Base-by-base conservation (phyloP, 2,113 vertebrate genomes). In the Cinclus cinclus region DNA sequence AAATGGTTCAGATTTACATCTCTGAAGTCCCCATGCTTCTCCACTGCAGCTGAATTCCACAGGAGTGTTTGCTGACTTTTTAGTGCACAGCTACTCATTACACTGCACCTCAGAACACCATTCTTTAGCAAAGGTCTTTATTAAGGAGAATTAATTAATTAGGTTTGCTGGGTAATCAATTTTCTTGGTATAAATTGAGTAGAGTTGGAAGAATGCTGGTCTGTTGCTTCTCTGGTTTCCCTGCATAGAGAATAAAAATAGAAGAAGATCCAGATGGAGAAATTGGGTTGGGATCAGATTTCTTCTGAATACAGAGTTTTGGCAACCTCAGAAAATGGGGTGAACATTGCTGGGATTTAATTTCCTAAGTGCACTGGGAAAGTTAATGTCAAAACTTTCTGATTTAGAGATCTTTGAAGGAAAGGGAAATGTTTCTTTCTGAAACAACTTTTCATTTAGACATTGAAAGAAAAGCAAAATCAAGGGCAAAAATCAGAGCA, bases 81-180 rank as follows among this genome's bases (percentile, higher is more conserved):
- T 14, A 47, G 73, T 1, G 2, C 30, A 22, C 42, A 63, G 39
- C 56, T 90, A 49, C 59, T 74, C 50, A 33, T 67, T 65, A 42
- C 44, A 15, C 15, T 42, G 17, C 64, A 67, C 52, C 33, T 68
- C 73, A 81, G 52, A 89, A 71, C 3, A 18, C 63, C n/a, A 19
- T 44, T 70, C 64, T 83, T 87, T 75, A 75, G 64, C 47, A 68
- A 86, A 52, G 68, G 33, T 6, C 1, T 62, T 30, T 67, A 74
- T 92, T 80, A 94, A 86, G 15, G 52, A 71, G 65, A 95, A 92
- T 87, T 95, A 95, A 95, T 93, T 95, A 94, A 92, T 59, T 78
- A 75, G 73, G 68, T 83, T 92, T 90, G 35, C 80, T 64, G 75
- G 39, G 46, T 96, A 94, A 97, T 94, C 55, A 78, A 81, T 94